Evolutionary conservation across 30 jellyfish, hydroid and myxozoan genomes (phyloP).

Genomic region (Aurelia coerulea): DNA sequence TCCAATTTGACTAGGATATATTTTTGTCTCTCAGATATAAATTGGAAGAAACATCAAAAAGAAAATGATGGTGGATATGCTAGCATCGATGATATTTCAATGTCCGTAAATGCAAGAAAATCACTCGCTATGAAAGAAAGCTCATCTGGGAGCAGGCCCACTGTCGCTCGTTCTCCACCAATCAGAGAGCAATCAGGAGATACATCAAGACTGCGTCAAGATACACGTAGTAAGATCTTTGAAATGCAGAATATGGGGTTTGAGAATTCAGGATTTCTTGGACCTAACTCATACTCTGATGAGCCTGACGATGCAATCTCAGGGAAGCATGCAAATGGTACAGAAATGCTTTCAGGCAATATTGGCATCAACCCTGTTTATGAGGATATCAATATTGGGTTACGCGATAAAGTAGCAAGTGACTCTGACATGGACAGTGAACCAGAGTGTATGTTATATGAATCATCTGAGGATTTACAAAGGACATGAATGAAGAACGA

Average conservation of each 20-base stretch:
- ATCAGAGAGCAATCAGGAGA: too few relatives aligned
- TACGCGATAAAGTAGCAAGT: background rate
- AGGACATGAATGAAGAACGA: too few relatives aligned
- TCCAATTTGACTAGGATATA: too few relatives aligned
- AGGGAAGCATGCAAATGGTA: background rate
- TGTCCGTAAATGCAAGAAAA: conserved; percentile 4
- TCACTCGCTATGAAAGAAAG: background rate
- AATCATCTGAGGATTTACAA: background rate
- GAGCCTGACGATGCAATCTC: too few relatives aligned
- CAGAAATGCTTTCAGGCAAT: background rate
- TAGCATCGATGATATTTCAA: conserved; percentile 8
- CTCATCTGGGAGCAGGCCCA: too few relatives aligned
- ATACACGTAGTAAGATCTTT: too few relatives aligned
- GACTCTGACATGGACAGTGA: background rate
- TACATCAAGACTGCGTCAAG: too few relatives aligned
- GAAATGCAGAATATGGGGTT: too few relatives aligned
- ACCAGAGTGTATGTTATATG: conserved; percentile 39
- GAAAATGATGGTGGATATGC: conserved; percentile 27
- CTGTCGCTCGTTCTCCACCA: too few relatives aligned
- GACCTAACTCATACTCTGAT: too few relatives aligned
- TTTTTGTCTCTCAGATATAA: background rate
- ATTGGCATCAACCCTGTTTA: background rate
- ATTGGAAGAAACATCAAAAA: background rate
- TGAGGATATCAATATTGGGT: background rate
- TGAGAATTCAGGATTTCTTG: too few relatives aligned